Conservation (phyloP, 2,113 vertebrate genomes). For the Nyctibius bracteatus region DNA sequence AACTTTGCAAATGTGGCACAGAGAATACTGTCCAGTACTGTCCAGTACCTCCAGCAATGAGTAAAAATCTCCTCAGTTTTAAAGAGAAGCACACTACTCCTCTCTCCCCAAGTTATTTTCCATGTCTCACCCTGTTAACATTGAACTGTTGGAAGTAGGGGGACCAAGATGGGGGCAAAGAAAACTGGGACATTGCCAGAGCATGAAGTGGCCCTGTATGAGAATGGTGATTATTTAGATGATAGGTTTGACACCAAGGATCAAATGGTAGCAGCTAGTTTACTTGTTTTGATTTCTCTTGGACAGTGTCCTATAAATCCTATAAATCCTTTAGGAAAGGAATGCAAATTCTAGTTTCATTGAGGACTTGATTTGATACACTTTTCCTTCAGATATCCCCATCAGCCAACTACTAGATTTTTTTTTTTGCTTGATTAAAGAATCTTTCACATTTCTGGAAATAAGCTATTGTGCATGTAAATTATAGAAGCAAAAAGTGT, state of each 20-base stretch:
- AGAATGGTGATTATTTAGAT: background rate
- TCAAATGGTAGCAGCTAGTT: background rate
- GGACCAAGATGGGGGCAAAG: background rate
- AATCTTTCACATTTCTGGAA: background rate
- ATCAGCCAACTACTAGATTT: background rate
- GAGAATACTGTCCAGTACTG: background rate
- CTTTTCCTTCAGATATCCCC: background rate
- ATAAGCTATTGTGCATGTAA: background rate
- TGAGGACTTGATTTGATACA: background rate
- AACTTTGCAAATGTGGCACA: background rate
- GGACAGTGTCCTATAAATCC: background rate
- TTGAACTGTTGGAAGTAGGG: background rate
- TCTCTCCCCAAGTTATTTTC: background rate
- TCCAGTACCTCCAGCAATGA: background rate
- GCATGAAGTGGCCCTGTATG: background rate
- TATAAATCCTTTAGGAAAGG: background rate
- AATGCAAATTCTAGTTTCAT: background rate
- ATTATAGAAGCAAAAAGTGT: background rate
- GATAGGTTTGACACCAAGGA: background rate
- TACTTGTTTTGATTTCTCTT: background rate
- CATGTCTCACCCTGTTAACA: background rate
- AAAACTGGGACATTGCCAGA: background rate
- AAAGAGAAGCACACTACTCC: background rate
- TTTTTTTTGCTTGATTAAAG: background rate
- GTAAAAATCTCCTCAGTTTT: background rate